phyloP scores from a whole-genome alignment of 2,888 invertebrate species.

The Orthonychiurus folsomi region DNA sequence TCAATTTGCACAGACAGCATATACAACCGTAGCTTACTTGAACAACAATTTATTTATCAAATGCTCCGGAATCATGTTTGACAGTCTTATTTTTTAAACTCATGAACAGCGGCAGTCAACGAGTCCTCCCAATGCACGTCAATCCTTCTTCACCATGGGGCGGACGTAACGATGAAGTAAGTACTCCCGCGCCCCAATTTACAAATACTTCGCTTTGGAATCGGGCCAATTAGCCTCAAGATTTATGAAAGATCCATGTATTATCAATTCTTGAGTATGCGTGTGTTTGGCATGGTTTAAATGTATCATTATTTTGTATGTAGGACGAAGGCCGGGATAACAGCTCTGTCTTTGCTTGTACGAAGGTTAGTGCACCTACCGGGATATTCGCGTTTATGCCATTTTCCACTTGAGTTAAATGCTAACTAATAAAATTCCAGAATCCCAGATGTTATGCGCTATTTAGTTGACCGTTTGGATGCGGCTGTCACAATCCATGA shows the following conservation, averaged over 20 bases:
- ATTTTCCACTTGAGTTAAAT: too few relatives aligned
- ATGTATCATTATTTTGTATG: not conserved
- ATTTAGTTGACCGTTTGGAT: conserved; percentile 72
- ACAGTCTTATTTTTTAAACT: too few relatives aligned
- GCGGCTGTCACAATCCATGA: conserved; percentile 66
- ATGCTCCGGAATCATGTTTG: too few relatives aligned
- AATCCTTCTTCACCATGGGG: conserved; percentile 70
- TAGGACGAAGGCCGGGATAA: conserved; percentile 75
- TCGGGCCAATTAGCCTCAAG: not conserved
- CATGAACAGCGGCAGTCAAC: too few relatives aligned
- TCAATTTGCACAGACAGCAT: too few relatives aligned
- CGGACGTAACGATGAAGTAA: conserved; percentile 66
- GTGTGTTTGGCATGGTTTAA: not conserved
- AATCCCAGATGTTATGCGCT: conserved; percentile 73
- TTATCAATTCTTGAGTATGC: not conserved
- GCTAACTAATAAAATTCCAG: too few relatives aligned
- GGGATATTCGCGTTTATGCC: too few relatives aligned
- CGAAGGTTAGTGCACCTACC: too few relatives aligned
- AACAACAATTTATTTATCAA: too few relatives aligned
- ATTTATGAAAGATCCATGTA: conserved; percentile 1
- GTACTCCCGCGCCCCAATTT: not conserved
- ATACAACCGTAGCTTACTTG: too few relatives aligned
- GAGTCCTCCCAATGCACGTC: conserved; percentile 77
- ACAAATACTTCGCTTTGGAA: not conserved
- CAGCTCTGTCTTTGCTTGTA: conserved; percentile 73